Base-by-base conservation (phyloP, 2,888 invertebrate species). In the Nudaria mundana region DNA sequence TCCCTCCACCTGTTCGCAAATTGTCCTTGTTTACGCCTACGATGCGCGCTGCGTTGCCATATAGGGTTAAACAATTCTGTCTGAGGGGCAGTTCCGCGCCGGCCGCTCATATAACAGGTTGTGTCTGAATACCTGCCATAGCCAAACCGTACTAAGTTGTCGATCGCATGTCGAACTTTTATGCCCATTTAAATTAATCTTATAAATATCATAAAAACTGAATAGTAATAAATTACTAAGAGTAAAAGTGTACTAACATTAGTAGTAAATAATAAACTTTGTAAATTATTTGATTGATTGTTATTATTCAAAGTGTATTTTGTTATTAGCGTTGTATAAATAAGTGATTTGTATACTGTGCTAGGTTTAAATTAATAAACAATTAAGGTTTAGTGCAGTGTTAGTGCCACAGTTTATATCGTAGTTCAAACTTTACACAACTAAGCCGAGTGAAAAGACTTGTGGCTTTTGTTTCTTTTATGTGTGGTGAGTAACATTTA, bases 51-150 rank as follows among this genome's bases (percentile, higher is more conserved):
- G 22, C 32, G 38, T 15, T 20, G 20, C 8, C 13, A 31, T n/a
- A n/a, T 41, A 16, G 24, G 23, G 37, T 15, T 22, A 10, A 37
- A 32, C 28, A 22, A 31, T 32, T 31, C 31, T 36, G 29, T 28
- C 32, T 6, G 11, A 29, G 18, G 29, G 37, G 20, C 33, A 43
- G 42, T 43, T 30, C 30, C 37, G 42, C 42, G 37, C 29, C 26
- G 37, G 33, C 34, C 37, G 42, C 34, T 43, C 25, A 15, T 33
- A 13, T 14, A 30, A 30, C 30, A 34, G 37, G 37, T 34, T 34
- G 41, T 41, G 34, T 23, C 8, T 11, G 16, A 30, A 11, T 20
- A 37, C 22, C 26, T 34, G 34, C 18, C 29, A n/a, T n/a, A n/a
- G n/a, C n/a, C n/a, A n/a, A n/a, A n/a, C n/a, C n/a, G 14, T 25